Conservation (phyloP, 1,140 invertebrate genomes). For the Sycobia sp. region DNA sequence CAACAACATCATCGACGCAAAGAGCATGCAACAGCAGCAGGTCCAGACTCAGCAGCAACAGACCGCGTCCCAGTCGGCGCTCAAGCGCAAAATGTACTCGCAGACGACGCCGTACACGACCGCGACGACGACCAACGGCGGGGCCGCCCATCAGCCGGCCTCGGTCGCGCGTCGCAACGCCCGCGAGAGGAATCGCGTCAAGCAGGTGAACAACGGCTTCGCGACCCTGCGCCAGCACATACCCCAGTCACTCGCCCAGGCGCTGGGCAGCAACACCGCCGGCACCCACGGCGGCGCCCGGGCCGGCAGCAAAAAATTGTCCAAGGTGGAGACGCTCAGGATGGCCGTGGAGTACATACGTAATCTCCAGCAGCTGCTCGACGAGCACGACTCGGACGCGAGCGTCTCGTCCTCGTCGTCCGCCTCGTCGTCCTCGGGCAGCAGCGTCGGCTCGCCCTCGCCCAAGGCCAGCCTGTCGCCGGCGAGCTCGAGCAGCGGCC, state of each 20-base stretch:
- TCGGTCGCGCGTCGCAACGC: conserved; percentile 91
- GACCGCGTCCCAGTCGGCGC: conserved; percentile 29
- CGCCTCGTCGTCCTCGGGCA: conserved; percentile 41
- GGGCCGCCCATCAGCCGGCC: conserved; percentile 69
- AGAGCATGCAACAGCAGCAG: conserved; percentile 34
- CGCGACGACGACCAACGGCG: conserved; percentile 29
- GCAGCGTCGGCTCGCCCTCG: conserved; percentile 1
- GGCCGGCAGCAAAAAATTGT: conserved; percentile 79
- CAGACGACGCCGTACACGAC: conserved; percentile 46
- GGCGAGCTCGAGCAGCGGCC: background rate
- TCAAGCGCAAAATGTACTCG: conserved; percentile 49
- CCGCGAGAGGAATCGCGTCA: conserved; percentile 90
- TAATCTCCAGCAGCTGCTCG: conserved; percentile 81
- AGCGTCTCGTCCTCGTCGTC: conserved; percentile 39
- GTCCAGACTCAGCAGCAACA: conserved; percentile 34
- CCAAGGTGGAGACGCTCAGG: conserved; percentile 92
- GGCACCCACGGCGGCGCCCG: conserved; percentile 68
- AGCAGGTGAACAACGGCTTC: conserved; percentile 94
- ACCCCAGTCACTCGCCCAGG: conserved; percentile 75
- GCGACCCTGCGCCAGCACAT: conserved; percentile 86
- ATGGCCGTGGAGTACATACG: conserved; percentile 95
- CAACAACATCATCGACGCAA: conserved; percentile 25
- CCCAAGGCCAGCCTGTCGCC: conserved; percentile 2
- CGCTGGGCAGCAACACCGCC: conserved; percentile 59
- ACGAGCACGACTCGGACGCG: conserved; percentile 67